Evolutionary conservation across 1,140 invertebrate genomes (phyloP).

Genomic region (Caenorhabditis remanei): DNA sequence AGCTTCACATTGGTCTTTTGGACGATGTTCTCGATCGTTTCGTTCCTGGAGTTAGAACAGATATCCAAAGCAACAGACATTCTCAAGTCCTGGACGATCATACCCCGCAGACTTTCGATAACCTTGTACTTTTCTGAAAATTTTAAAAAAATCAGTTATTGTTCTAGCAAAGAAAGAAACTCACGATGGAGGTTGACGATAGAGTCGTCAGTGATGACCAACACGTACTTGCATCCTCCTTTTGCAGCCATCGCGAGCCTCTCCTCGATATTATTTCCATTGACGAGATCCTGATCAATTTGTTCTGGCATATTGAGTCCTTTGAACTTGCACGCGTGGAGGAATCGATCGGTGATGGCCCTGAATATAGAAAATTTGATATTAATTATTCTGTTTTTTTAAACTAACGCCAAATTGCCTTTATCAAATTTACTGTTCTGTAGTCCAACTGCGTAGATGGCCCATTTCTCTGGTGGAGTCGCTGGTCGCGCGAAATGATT

Average conservation of each 20-base stretch:
- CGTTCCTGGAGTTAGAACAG: neutral
- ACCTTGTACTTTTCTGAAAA: conserved; percentile 44
- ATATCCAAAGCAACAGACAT: neutral
- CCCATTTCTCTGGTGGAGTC: neutral
- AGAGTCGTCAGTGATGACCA: neutral
- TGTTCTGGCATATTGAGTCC: neutral
- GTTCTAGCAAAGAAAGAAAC: neutral
- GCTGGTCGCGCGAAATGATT: neutral
- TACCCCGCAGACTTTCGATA: neutral
- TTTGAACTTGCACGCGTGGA: neutral
- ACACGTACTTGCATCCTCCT: neutral
- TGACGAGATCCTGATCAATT: neutral
- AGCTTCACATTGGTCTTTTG: conserved; percentile 45
- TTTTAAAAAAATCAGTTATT: neutral
- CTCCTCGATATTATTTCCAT: neutral
- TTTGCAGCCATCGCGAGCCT: neutral
- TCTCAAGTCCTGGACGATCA: conserved; percentile 22
- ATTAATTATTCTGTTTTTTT: too few relatives aligned
- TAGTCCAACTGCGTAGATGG: neutral
- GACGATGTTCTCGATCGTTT: conserved; percentile 5
- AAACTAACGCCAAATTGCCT: neutral
- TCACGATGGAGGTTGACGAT: neutral
- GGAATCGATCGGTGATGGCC: neutral
- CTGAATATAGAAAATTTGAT: conserved; percentile 33
- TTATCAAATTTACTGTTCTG: neutral